A percentile compares a stretch with the other conserved stretches of the same genome.
These are phyloP conservation scores for Drosophila mulleri DNA, from an alignment of 2,888 invertebrate species.

Conservation along the genomic window DNA sequence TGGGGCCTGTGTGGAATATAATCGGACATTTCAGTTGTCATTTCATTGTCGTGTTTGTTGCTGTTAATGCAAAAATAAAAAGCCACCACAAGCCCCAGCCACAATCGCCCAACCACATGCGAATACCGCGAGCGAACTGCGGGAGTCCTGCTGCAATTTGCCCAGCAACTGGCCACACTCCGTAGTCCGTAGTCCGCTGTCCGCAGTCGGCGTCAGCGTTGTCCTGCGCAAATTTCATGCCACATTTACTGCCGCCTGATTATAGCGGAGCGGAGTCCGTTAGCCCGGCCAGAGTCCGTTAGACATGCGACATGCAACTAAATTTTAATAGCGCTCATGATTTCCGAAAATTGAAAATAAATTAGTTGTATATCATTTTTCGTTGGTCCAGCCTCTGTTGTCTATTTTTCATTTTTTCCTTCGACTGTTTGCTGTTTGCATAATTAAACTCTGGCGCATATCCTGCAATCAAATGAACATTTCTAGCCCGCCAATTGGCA, in stretches of 20 bases:
- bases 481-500: constrained; percentile 44
- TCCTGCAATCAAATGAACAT: constrained; percentile 76
- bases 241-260: constrained; percentile 56
- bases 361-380: constrained; percentile 78
- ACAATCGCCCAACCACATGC: constrained; percentile 51
- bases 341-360: constrained; percentile 80
- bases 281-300: constrained; percentile 30
- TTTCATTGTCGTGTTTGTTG: constrained; percentile 81
- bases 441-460: constrained; percentile 69
- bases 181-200: constrained; percentile 35
- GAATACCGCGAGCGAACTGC: constrained; percentile 45
- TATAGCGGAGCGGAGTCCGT: constrained; percentile 35
- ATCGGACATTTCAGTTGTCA: constrained; percentile 85
- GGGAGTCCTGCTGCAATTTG: constrained; percentile 37
- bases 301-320: constrained; percentile 48
- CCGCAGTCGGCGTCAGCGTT: constrained; percentile 41
- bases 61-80: constrained; percentile 81
- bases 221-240: constrained; percentile 62
- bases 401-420: background rate
- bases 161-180: constrained; percentile 49
- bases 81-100: constrained; percentile 51
- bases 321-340: constrained; percentile 78
- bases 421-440: constrained; percentile 53
- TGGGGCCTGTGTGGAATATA: constrained; percentile 76
- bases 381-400: constrained; percentile 27